Evolutionary conservation across 30 jellyfish, hydroid and myxozoan genomes (phyloP), one percentile per base, ranked within the genome.

Genomic region (Aurelia coerulea): DNA sequence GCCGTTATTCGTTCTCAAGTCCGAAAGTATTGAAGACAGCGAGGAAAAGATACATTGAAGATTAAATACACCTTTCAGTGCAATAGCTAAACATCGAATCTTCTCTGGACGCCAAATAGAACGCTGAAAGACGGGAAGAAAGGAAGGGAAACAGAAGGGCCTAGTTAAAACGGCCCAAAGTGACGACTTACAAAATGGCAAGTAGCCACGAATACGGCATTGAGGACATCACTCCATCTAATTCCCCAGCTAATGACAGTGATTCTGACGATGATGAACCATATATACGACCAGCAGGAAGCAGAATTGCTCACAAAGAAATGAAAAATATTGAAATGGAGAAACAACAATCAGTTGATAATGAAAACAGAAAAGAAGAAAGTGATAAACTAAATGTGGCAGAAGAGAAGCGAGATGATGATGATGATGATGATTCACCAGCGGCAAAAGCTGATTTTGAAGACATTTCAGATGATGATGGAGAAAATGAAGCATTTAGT

Each of bases 251-350:
- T 64, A 90, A 78, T 65, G 91, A 87, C 31, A 65, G 37, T 58
- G 80, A 86, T 37, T 16, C 23, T 14, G 68, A 59, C 31, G 68
- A 59, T 59, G 68, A 59, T 19, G 68, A 14, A 14, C 59, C 50
- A 4, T 33, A 71, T 6, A 60, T 19, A n/a, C 69, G 53, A 76
- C 79, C 91, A 5, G 52, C 72, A 13, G 62, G 60, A 34, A 39
- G 84, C 17, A 29, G 78, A 32, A 89, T 89, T 31, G 97, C 95
- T 1, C 97, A 81, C 78, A 89, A 89, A 82, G 97, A 82, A n/a
- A 89, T 89, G 90, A 62, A 70, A 65, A 65, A 79, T 50, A 71
- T 23, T 58, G 72, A 65, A 32, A 88, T 63, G 0, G 89, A 78
- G 29, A 90, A 81, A 10, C 50, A 46, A 42, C 76, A 71, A 2